A percentile compares a stretch with the other conserved stretches of the same genome.
These are phyloP conservation scores for Conopomorpha cramerella DNA, from an alignment of 1,140 invertebrate species.

Conservation along the genomic window DNA sequence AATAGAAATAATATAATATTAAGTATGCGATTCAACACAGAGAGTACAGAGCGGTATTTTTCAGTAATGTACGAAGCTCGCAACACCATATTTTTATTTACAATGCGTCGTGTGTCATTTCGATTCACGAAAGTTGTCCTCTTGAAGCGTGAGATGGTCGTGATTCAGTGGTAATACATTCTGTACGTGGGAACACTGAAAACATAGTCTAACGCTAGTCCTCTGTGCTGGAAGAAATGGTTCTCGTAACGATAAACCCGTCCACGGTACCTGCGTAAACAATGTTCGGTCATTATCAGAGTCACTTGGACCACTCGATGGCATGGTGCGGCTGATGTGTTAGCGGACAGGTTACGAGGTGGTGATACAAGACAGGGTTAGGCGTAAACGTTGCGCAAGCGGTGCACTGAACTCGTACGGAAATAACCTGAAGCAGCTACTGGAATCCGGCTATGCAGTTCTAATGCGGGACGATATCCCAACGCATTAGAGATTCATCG, in stretches of 20 bases:
- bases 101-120: slow-evolving; percentile 23
- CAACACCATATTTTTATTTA: slow-evolving; percentile 36
- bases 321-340: slow-evolving; percentile 10
- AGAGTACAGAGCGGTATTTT: too few relatives aligned
- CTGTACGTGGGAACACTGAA: slow-evolving; percentile 53
- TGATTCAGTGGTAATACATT: slow-evolving; percentile 56
- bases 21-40: slow-evolving; percentile 34
- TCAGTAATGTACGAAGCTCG: too few relatives aligned
- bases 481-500: too few relatives aligned
- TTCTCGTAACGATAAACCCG: slow-evolving; percentile 58
- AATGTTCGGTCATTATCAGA: slow-evolving; percentile 35
- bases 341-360: slow-evolving; percentile 4
- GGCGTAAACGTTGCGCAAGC: too few relatives aligned
- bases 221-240: slow-evolving; percentile 54
- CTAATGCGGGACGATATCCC: too few relatives aligned
- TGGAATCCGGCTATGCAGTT: too few relatives aligned
- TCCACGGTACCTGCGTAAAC: slow-evolving; percentile 55
- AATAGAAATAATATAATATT: slow-evolving; percentile 17
- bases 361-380: too few relatives aligned
- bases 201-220: slow-evolving; percentile 46
- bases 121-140: slow-evolving; percentile 13
- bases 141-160: too few relatives aligned
- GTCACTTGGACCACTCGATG: too few relatives aligned
- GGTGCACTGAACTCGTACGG: too few relatives aligned
- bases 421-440: too few relatives aligned